Conservation (phyloP, 2,113 vertebrate species). For the Toxotes chatareus region DNA sequence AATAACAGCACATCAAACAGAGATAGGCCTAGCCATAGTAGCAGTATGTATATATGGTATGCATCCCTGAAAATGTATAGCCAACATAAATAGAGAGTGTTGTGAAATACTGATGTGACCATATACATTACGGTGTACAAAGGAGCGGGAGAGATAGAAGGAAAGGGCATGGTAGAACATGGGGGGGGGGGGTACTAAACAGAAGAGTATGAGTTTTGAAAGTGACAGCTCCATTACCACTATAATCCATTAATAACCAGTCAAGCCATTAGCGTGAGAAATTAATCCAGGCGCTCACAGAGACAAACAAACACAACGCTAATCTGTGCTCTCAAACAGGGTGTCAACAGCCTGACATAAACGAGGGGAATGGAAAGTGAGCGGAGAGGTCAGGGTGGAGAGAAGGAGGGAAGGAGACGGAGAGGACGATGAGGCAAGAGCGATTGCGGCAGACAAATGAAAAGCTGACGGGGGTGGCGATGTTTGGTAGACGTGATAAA, state of each 20-base stretch:
- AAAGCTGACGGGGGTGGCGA: constrained; percentile 4
- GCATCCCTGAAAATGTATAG: neutral
- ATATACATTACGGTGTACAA: neutral
- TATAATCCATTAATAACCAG: constrained; percentile 72
- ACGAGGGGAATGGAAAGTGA: constrained; percentile 51
- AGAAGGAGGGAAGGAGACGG: constrained; percentile 2
- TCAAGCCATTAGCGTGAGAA: constrained; percentile 72
- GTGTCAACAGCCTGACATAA: constrained; percentile 57
- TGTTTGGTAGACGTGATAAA: constrained; percentile 5
- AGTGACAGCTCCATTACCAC: constrained; percentile 72
- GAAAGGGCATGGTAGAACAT: neutral
- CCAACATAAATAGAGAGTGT: neutral
- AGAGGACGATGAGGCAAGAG: neutral
- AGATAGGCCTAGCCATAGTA: neutral
- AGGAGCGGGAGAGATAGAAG: neutral
- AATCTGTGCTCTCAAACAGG: constrained; percentile 61
- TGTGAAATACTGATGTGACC: neutral
- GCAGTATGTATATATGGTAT: neutral
- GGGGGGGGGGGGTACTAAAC: constrained; percentile 24
- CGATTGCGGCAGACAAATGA: constrained; percentile 17
- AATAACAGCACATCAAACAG: neutral
- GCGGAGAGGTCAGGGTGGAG: constrained; percentile 42
- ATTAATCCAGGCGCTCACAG: constrained; percentile 55
- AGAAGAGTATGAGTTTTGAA: constrained; percentile 44
- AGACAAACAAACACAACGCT: constrained; percentile 73